A percentile compares a stretch with the other conserved stretches of the same genome.
Conservation (phyloP, 2,113 vertebrate species). For the Cinclus cinclus region DNA sequence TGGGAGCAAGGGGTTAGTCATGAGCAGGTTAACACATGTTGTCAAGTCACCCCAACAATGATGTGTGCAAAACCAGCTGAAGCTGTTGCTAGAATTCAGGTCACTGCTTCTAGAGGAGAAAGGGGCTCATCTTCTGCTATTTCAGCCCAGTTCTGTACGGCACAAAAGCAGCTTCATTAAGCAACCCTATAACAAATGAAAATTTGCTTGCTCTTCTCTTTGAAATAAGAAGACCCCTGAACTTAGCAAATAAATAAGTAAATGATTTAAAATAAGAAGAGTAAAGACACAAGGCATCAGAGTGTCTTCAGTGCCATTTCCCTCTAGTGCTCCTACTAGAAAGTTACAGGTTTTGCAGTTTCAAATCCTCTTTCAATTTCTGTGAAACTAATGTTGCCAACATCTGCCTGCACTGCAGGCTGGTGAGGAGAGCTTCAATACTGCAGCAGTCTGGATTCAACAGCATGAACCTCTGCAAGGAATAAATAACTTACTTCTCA, state of each 20-base stretch:
- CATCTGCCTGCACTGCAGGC: slow-evolving; percentile 1
- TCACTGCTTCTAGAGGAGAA: not conserved
- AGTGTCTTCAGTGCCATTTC: not conserved
- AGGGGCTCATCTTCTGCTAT: not conserved
- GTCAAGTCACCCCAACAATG: not conserved
- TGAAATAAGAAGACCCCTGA: not conserved
- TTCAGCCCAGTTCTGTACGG: not conserved
- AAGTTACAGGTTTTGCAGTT: slow-evolving; percentile 34
- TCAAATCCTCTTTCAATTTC: slow-evolving; percentile 29
- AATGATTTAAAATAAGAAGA: not conserved
- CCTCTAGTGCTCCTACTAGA: not conserved
- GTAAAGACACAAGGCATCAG: not conserved
- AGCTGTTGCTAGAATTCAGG: not conserved
- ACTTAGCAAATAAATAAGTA: not conserved
- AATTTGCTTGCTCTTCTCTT: not conserved
- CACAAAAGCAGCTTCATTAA: not conserved
- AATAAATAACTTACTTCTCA: not conserved
- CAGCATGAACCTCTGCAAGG: not conserved
- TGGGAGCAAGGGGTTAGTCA: not conserved
- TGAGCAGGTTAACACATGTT: not conserved
- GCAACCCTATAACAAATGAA: not conserved
- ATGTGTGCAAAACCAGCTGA: not conserved
- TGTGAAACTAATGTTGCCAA: not conserved
- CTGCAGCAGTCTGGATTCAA: not conserved
- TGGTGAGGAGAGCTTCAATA: not conserved